Evolutionary conservation across 2,113 vertebrate genomes (phyloP).

Genomic region (Aptenodytes forsteri): DNA sequence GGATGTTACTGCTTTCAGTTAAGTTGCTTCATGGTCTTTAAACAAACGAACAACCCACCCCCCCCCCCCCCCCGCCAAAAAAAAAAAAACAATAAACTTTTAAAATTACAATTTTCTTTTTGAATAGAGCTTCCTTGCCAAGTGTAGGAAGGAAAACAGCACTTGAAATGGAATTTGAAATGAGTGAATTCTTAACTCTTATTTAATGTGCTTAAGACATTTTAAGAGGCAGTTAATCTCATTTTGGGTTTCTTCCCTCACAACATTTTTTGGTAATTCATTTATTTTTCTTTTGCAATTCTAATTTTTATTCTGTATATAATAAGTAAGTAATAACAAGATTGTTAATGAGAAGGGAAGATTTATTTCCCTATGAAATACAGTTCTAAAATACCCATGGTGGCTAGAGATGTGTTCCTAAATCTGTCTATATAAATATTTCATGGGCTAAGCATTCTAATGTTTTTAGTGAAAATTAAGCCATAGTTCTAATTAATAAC

Average conservation of each 20-base stretch:
- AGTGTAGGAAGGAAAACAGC: neutral
- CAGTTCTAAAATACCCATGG: neutral
- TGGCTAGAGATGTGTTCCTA: neutral
- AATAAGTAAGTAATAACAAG: neutral
- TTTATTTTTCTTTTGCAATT: neutral
- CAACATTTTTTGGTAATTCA: neutral
- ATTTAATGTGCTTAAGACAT: neutral
- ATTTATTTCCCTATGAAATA: neutral
- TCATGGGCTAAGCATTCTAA: neutral
- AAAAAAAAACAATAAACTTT: neutral
- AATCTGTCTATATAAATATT: neutral
- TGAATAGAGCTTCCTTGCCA: neutral
- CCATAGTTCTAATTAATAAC: neutral
- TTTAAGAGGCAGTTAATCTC: neutral
- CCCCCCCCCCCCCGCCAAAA: fast-evolving
- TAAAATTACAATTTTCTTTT: neutral
- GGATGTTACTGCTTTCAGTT: neutral
- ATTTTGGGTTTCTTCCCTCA: neutral
- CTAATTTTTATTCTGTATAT: neutral
- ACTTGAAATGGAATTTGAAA: constrained; percentile 1
- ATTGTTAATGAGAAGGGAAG: neutral
- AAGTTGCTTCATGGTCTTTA: neutral
- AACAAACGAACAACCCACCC: neutral
- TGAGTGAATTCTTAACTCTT: neutral
- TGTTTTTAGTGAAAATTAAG: neutral